Evolutionary conservation across 2,888 invertebrate genomes (phyloP).

Genomic region (Adineta ricciae): DNA sequence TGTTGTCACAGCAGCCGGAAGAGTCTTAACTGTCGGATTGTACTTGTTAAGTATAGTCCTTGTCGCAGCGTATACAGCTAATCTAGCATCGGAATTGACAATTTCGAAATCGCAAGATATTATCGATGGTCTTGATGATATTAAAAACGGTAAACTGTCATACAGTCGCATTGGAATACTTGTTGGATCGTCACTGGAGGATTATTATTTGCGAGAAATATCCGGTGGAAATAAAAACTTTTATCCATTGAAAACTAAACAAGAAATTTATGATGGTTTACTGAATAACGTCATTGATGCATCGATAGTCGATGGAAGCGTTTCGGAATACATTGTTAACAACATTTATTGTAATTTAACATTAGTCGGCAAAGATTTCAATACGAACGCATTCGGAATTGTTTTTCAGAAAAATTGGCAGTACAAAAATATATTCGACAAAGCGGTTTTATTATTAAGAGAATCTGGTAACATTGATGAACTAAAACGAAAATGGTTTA

Average conservation of each 20-base stretch:
- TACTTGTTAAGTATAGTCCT: background rate
- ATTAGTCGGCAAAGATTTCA: too few species aligned
- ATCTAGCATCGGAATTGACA: background rate
- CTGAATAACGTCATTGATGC: background rate
- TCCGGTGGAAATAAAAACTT: background rate
- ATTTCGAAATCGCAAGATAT: background rate
- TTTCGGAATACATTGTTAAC: too few species aligned
- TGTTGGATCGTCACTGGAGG: background rate
- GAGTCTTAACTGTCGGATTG: background rate
- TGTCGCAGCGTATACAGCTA: background rate
- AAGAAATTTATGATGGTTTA: background rate
- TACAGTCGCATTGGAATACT: background rate
- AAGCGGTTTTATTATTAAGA: too few species aligned
- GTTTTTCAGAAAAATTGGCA: too few species aligned
- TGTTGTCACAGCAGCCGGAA: background rate
- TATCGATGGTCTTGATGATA: background rate
- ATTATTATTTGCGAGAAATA: background rate
- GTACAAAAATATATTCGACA: too few species aligned
- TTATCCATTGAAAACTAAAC: background rate
- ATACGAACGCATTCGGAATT: too few species aligned
- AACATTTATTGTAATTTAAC: too few species aligned
- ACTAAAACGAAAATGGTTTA: too few species aligned
- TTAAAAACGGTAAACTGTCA: background rate
- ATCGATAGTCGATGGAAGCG: background rate
- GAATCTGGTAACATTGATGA: too few species aligned